These are phyloP conservation scores for Smittia aterrima DNA, from an alignment of 2,888 invertebrate species.

Conservation along the genomic window DNA sequence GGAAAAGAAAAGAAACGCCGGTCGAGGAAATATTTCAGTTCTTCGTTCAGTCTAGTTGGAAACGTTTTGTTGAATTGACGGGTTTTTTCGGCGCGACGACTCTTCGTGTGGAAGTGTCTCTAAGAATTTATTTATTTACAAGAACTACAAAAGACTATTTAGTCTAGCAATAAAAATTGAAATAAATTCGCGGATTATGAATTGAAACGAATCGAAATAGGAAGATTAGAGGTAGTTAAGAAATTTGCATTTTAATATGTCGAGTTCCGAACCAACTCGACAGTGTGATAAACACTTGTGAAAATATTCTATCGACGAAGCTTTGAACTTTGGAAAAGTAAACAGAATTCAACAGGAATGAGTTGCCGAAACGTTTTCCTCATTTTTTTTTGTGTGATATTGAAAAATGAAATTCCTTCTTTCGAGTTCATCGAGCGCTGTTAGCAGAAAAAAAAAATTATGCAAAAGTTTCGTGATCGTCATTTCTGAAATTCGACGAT, in stretches of 20 bases:
- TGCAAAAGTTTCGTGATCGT: neutral
- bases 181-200: neutral
- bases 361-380: neutral
- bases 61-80: neutral
- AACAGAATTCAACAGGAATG: neutral
- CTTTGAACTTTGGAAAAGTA: neutral
- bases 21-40: neutral
- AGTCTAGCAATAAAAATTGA: neutral
- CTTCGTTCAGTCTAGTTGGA: neutral
- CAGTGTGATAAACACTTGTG: neutral
- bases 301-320: neutral
- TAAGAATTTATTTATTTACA: neutral
- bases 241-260: neutral
- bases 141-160: neutral
- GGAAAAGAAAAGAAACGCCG: constrained; percentile 1
- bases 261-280: neutral
- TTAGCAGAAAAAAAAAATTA: neutral
- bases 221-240: neutral
- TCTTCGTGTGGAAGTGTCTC: neutral
- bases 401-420: no score
- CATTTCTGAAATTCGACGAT: no score
- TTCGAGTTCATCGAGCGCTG: neutral
- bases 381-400: no score
- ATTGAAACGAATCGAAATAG: neutral
- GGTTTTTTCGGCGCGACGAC: neutral